phyloP scores from a whole-genome alignment of 2,113 vertebrate genomes.

The Notechis scutatus region DNA sequence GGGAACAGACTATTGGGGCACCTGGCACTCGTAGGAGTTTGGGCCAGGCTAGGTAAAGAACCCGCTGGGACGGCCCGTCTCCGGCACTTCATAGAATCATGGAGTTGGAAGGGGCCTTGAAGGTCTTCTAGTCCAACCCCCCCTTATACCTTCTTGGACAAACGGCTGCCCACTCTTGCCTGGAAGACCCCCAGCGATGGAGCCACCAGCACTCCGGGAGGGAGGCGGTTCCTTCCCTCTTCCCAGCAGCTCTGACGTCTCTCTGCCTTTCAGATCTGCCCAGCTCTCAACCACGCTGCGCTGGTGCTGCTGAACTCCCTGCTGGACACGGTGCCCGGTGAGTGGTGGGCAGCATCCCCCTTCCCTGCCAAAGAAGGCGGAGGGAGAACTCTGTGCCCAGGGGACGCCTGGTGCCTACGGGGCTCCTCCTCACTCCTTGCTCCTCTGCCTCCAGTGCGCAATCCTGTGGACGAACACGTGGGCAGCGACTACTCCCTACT shows the following conservation, averaged over 20 bases:
- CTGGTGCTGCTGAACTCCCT: conserved; percentile 84
- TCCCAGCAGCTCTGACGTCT: neutral
- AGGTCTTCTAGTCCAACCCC: neutral
- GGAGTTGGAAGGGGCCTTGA: neutral
- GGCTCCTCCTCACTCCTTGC: neutral
- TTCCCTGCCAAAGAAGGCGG: neutral
- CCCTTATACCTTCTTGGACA: neutral
- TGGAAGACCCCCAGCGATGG: neutral
- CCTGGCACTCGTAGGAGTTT: neutral
- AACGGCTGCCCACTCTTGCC: neutral
- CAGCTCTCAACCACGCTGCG: conserved; percentile 80
- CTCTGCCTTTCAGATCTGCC: conserved; percentile 82
- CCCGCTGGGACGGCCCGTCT: neutral
- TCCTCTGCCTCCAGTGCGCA: conserved; percentile 67
- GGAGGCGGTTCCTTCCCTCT: no score
- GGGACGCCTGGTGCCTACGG: neutral
- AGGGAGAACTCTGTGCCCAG: rapidly evolving
- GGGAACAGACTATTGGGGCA: neutral
- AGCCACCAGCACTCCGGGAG: neutral
- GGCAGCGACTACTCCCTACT: conserved; percentile 96
- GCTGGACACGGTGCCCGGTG: conserved; percentile 86
- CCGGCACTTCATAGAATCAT: neutral
- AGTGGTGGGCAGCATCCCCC: conserved; percentile 14
- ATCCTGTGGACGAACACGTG: conserved; percentile 77
- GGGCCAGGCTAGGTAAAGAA: neutral